Evolutionary conservation across 2,113 vertebrate species (phyloP).

Genomic region (Sorex araneus): DNA sequence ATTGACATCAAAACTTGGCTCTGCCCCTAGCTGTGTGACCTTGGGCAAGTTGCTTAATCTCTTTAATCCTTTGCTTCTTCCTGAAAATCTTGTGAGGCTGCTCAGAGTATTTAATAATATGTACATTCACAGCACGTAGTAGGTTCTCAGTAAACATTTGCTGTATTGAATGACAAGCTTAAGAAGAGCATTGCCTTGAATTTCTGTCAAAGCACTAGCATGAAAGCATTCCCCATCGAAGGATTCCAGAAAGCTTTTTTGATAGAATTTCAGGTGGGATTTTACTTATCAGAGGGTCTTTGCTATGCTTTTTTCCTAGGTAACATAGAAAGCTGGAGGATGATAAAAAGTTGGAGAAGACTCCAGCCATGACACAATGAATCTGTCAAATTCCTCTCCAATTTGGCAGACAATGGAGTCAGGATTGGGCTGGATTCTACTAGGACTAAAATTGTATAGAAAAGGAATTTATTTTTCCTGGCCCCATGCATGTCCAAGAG

Average conservation of each 20-base stretch:
- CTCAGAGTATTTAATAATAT: neutral
- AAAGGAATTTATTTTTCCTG: neutral
- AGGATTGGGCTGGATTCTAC: neutral
- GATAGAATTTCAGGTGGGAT: constrained; percentile 8
- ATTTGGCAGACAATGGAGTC: neutral
- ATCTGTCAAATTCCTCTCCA: constrained; percentile 15
- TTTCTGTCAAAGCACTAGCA: neutral
- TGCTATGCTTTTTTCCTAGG: neutral
- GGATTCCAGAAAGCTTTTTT: neutral
- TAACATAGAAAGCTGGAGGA: constrained; percentile 8
- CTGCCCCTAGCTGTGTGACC: constrained; percentile 63
- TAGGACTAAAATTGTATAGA: neutral
- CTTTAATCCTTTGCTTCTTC: constrained; percentile 81
- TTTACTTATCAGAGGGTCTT: neutral
- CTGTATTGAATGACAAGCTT: neutral
- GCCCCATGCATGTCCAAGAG: neutral
- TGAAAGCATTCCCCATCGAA: neutral
- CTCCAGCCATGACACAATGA: neutral
- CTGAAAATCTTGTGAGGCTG: constrained; percentile 59
- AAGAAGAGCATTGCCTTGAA: neutral
- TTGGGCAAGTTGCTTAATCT: constrained; percentile 75
- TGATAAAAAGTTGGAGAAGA: neutral
- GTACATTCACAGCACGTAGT: neutral
- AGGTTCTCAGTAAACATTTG: constrained; percentile 41
- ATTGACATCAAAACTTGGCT: constrained; percentile 74